phyloP scores from a whole-genome alignment of 37 sponge, comb jelly and placozoan species.

The Agelas oroides region DNA sequence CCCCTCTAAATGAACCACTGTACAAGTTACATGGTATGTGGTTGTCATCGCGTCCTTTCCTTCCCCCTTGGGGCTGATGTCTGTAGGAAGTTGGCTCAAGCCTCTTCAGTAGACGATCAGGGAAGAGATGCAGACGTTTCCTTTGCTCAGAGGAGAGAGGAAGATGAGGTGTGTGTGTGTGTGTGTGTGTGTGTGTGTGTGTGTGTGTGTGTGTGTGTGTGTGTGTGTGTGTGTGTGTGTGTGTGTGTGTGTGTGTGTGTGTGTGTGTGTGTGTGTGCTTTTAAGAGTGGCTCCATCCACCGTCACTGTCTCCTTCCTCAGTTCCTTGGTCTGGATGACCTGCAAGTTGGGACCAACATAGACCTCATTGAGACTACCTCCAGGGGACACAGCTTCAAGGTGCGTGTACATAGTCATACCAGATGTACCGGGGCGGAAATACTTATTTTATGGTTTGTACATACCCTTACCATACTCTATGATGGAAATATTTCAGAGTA shows the following conservation, averaged over 20 bases:
- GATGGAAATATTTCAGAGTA: too few relatives aligned
- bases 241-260: not conserved
- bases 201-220: not conserved
- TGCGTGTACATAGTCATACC: not conserved
- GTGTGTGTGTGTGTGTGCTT: not conserved
- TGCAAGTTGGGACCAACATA: constrained; percentile 73
- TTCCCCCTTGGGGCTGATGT: too few relatives aligned
- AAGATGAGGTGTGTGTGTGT: constrained; percentile 1
- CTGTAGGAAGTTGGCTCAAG: constrained; percentile 55
- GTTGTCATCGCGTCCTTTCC: too few relatives aligned
- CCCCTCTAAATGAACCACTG: too few relatives aligned
- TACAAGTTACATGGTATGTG: constrained; percentile 9
- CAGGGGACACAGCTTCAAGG: too few relatives aligned
- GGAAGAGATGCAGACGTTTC: constrained; percentile 74
- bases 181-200: not conserved
- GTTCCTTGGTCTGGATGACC: constrained; percentile 83
- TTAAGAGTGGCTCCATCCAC: too few relatives aligned
- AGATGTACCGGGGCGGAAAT: too few relatives aligned
- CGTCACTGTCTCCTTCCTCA: too few relatives aligned
- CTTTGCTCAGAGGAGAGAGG: constrained; percentile 40
- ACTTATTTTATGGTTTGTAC: too few relatives aligned
- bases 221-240: not conserved
- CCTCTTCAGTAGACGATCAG: constrained; percentile 66
- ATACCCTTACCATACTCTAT: constrained; percentile 2
- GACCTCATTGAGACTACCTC: constrained; percentile 67